A percentile compares a stretch with the other conserved stretches of the same genome.
phyloP scores from a whole-genome alignment of 1,140 invertebrate genomes.

The Tetranychus urticae region DNA sequence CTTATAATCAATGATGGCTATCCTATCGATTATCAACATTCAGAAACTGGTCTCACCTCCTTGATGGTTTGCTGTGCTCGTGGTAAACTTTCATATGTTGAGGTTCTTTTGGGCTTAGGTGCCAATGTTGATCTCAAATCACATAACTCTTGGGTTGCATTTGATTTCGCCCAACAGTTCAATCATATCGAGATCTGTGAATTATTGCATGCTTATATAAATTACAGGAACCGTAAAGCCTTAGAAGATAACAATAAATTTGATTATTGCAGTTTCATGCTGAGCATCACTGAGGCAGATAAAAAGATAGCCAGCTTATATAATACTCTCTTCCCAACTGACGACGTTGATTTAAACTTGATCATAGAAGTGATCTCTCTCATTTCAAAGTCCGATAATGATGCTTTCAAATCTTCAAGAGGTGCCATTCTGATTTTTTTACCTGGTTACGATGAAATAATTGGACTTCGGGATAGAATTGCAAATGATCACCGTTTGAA shows the following conservation, averaged over 20 bases:
- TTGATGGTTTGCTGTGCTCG: conserved; percentile 48
- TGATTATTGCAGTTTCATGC: too few relatives aligned
- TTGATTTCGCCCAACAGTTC: conserved; percentile 40
- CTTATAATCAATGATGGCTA: background rate
- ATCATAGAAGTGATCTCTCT: background rate
- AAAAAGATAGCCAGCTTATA: too few relatives aligned
- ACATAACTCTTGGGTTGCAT: conserved; percentile 41
- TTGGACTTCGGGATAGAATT: conserved; percentile 51
- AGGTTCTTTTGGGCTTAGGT: conserved; percentile 40
- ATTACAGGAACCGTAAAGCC: background rate
- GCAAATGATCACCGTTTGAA: background rate
- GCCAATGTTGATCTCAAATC: conserved; percentile 38
- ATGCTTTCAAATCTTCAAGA: conserved; percentile 13
- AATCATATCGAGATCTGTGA: conserved; percentile 29
- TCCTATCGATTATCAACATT: conserved; percentile 30
- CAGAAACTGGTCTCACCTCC: conserved; percentile 37
- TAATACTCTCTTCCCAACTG: too few relatives aligned
- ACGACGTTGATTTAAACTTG: background rate
- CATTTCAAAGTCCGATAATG: background rate
- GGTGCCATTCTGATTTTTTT: conserved; percentile 84
- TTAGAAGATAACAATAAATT: too few relatives aligned
- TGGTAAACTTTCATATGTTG: conserved; percentile 35
- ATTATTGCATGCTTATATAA: background rate
- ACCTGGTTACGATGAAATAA: conserved; percentile 86
- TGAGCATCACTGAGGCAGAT: too few relatives aligned